These are phyloP conservation scores for Adoxophyes honmai DNA, from an alignment of 1,140 invertebrate species.

Conservation along the genomic window DNA sequence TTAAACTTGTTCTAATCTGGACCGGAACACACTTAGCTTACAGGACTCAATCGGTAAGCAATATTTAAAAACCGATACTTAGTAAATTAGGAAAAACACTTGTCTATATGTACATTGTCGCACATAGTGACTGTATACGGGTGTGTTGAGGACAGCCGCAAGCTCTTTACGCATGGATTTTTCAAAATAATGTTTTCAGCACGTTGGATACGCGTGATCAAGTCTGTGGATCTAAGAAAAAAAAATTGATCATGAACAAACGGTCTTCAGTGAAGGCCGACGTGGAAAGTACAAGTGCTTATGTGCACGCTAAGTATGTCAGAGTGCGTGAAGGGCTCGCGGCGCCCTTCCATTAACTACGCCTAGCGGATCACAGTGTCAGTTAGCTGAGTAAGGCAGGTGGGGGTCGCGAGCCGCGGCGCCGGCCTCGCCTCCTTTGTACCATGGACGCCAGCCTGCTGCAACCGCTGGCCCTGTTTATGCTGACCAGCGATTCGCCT, in stretches of 20 bases:
- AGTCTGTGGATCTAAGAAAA: no score
- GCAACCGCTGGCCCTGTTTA: no score
- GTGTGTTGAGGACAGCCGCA: background rate
- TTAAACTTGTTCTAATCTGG: background rate
- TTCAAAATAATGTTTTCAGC: no score
- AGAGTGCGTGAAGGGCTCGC: background rate
- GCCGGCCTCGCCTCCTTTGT: constrained; percentile 34
- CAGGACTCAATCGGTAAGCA: constrained; percentile 5
- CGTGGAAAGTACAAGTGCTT: no score
- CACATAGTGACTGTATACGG: constrained; percentile 4
- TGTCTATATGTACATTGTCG: constrained; percentile 6
- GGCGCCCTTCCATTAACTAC: constrained; percentile 43
- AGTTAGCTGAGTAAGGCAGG: constrained; percentile 69
- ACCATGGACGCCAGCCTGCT: constrained; percentile 27
- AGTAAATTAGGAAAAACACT: background rate
- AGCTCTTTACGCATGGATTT: background rate
- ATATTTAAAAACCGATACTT: constrained; percentile 1
- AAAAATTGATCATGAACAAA: no score
- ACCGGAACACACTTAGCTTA: constrained; percentile 5
- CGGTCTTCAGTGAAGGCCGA: no score
- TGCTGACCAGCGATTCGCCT: no score
- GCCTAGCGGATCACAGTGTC: constrained; percentile 67
- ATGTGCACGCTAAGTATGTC: no score
- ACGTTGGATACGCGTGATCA: no score
- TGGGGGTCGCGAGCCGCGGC: constrained; percentile 35